Base-by-base conservation (phyloP, 2,888 invertebrate species). In the Parasteatoda lunata region DNA sequence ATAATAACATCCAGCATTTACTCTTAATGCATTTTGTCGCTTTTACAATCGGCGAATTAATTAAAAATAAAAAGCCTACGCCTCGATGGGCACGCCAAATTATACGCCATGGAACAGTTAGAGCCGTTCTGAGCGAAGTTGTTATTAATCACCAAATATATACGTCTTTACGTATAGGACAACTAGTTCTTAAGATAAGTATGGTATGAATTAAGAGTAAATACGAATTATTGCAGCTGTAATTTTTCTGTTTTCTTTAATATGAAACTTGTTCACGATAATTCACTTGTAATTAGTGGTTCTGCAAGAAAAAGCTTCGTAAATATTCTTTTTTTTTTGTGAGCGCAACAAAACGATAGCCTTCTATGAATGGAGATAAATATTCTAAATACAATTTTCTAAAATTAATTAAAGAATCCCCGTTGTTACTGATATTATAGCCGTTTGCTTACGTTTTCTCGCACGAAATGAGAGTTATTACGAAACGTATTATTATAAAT, bases 11-110 rank as follows among this genome's bases (percentile, higher is more conserved):
- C 51, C n/a, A n/a, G 30, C 72, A 72, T 72, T 72, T 69, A 48
- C 68, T n/a, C 51, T 68, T 68, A 77, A 68, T 77, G 77, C 54
- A 30, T 77, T 66, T 54, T 66, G 77, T 68, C 77, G 65, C 30
- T 68, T 52, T 59, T 48, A 71, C 75, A 84, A 73, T 84, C 78
- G 69, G 65, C 78, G 84, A 84, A 78, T 84, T 78, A 84, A 84
- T 84, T 84, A 78, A 78, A 68, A 49, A 65, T 48, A 69, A 54
- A 75, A 52, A 30, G 75, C 81, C 81, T 52, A 64, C 68, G 51
- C 81, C 81, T 52, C 13, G 59, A 47, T 54, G 84, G 84, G 78
- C 84, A 66, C 54, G 84, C 73, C 84, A 78, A 84, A 84, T 84
- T 84, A 84, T 84, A 78, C 72, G 72, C 73, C 73, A 54, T 68